phyloP scores from a whole-genome alignment of 2,113 vertebrate species.

The Leptosomus discolor region DNA sequence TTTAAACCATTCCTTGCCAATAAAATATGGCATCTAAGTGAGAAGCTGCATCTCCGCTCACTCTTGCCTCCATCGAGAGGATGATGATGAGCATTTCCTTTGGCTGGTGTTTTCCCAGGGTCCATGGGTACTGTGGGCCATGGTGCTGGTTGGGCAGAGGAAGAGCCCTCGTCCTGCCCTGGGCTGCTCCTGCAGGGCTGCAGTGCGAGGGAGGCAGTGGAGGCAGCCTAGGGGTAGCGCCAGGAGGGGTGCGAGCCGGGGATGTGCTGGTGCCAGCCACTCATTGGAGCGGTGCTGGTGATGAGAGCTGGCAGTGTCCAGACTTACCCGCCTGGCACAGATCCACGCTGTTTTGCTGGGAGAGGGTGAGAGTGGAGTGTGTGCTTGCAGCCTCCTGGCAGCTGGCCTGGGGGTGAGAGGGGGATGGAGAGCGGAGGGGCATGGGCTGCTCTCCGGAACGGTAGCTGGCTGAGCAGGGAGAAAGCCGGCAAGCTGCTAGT shows the following conservation, averaged over 20 bases:
- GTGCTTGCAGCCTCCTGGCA: background rate
- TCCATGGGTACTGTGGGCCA: accelerated
- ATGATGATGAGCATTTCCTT: background rate
- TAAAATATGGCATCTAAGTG: accelerated
- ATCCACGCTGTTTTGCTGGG: background rate
- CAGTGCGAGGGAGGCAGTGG: accelerated
- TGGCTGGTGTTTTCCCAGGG: background rate
- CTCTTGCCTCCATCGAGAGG: background rate
- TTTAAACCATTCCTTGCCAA: background rate
- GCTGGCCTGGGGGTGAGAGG: background rate
- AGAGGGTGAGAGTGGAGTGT: background rate
- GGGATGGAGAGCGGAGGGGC: background rate
- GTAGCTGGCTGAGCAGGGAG: background rate
- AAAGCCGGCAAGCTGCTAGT: background rate
- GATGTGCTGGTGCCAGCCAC: accelerated
- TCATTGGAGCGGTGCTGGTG: background rate
- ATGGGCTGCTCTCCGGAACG: background rate
- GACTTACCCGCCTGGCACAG: background rate
- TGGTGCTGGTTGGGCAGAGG: accelerated
- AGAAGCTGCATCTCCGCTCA: background rate
- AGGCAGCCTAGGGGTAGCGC: accelerated
- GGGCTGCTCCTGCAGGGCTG: background rate
- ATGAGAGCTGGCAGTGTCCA: background rate
- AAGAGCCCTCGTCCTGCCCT: background rate
- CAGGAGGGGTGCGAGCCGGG: accelerated